Percentiles rank a stretch among this genome's conserved stretches.
These are phyloP conservation scores for Menidia menidia DNA, from an alignment of 2,797 vertebrate genomes.

Conservation along the genomic window DNA sequence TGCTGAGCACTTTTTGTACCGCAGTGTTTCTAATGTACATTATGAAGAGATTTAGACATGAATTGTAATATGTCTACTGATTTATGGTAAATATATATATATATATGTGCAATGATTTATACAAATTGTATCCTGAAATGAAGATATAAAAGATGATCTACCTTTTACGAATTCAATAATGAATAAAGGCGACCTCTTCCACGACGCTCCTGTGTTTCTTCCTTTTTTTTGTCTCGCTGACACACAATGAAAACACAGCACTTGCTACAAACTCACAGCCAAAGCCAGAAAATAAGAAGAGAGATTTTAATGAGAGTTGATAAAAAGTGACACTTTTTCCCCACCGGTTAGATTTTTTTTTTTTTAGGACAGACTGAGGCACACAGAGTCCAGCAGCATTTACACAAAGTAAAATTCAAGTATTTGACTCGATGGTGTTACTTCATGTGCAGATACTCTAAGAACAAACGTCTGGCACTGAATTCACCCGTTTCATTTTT, in stretches of 20 bases:
- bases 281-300: slow-evolving; percentile 45
- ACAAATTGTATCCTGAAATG: slow-evolving; percentile 39
- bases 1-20: slow-evolving; percentile 80
- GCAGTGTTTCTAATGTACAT: slow-evolving; percentile 79
- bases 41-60: slow-evolving; percentile 53
- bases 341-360: slow-evolving; percentile 43
- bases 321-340: slow-evolving; percentile 63
- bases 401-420: slow-evolving; percentile 74
- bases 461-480: slow-evolving; percentile 51
- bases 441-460: slow-evolving; percentile 47
- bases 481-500: slow-evolving; percentile 37
- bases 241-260: neutral
- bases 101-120: slow-evolving; percentile 51
- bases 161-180: slow-evolving; percentile 35
- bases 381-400: slow-evolving; percentile 73
- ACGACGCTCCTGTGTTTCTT: slow-evolving; percentile 4
- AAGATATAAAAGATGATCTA: slow-evolving; percentile 50
- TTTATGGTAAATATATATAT: slow-evolving; percentile 11
- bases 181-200: slow-evolving; percentile 56
- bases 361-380: slow-evolving; percentile 64
- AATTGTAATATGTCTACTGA: slow-evolving; percentile 46
- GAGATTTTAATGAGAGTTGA: slow-evolving; percentile 63
- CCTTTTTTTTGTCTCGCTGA: neutral
- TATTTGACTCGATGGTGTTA: slow-evolving; percentile 61
- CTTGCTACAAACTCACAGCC: slow-evolving; percentile 4